Percentiles rank a stretch among this genome's conserved stretches.
Evolutionary conservation across 2,113 vertebrate species (phyloP).

Genomic region (Mungos mungo): DNA sequence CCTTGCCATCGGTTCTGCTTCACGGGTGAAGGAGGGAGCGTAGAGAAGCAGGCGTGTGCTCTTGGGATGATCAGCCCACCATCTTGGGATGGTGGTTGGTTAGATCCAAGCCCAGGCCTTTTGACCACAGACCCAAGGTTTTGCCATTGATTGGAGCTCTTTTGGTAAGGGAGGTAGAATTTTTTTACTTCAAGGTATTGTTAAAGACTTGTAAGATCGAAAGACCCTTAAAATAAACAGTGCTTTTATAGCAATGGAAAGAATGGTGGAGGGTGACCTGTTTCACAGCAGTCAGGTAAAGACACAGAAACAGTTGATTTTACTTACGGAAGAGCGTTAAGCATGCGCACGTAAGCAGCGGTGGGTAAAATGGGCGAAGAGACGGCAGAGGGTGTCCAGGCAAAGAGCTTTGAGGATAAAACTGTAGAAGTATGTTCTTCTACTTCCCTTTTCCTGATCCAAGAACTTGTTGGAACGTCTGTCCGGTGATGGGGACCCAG

Average conservation of each 20-base stretch:
- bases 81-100: no score
- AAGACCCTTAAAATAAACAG: background rate
- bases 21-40: background rate
- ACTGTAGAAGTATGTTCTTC: background rate
- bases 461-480: background rate
- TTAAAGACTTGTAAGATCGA: background rate
- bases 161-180: background rate
- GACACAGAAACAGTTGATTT: background rate
- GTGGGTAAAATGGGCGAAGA: no score
- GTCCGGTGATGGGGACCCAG: background rate
- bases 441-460: background rate
- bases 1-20: background rate
- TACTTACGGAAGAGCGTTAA: background rate
- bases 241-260: background rate
- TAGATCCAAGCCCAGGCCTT: background rate
- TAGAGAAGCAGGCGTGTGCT: background rate
- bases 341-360: accelerated
- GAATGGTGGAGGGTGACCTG: background rate
- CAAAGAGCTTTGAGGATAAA: background rate
- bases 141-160: background rate
- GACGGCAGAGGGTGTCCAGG: background rate
- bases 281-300: background rate
- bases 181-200: background rate
- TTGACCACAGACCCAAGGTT: background rate
- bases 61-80: no score